Percentiles rank a stretch among this genome's conserved stretches.
phyloP scores from a whole-genome alignment of 2,888 invertebrate genomes.

The Ornithoptera alexandrae region DNA sequence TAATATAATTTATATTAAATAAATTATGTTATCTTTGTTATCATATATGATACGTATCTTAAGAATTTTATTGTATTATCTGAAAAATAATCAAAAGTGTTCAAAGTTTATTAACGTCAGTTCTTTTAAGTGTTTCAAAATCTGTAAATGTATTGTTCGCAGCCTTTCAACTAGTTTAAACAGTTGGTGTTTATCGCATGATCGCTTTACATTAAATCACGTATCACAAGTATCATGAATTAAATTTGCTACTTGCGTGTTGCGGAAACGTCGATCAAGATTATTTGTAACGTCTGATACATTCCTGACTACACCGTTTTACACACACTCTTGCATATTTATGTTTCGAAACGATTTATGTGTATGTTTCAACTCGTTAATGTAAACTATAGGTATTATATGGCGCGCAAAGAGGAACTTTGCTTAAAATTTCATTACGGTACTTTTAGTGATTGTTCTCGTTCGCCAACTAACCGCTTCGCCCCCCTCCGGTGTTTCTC shows the following conservation, averaged over 20 bases:
- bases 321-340: slow-evolving; percentile 13
- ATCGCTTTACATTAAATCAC: slow-evolving; percentile 15
- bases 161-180: background rate
- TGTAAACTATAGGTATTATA: slow-evolving; percentile 21
- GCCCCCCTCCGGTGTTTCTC: slow-evolving; percentile 40
- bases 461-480: slow-evolving; percentile 33
- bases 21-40: slow-evolving; percentile 13
- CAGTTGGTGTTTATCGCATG: background rate
- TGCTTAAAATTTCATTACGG: slow-evolving; percentile 60
- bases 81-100: background rate
- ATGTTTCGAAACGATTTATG: slow-evolving; percentile 12
- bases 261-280: slow-evolving; percentile 10
- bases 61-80: background rate
- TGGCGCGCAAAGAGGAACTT: slow-evolving; percentile 42
- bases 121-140: background rate
- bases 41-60: background rate
- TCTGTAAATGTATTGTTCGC: slow-evolving; percentile 8
- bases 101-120: background rate
- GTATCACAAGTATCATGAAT: slow-evolving; percentile 7
- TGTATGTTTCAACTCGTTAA: background rate
- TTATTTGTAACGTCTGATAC: slow-evolving; percentile 11
- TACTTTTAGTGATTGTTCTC: slow-evolving; percentile 54
- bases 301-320: slow-evolving; percentile 5
- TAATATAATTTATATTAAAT: background rate
- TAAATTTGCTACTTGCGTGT: slow-evolving; percentile 20